Conservation (phyloP, 2,888 invertebrate genomes). For the Artemia sinica region DNA sequence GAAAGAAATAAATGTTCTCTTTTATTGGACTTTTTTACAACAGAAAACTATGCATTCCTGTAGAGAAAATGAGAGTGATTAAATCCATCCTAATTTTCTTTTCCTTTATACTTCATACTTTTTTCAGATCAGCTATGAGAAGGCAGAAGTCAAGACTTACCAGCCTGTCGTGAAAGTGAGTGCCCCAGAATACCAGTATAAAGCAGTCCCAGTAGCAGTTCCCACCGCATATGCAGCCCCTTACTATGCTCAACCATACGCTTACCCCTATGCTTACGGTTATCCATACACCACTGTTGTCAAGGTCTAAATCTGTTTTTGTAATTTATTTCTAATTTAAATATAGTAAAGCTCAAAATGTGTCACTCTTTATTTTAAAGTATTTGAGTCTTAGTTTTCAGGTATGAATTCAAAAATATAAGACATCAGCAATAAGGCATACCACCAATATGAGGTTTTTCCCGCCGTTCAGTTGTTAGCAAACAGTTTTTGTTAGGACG, state of each 20-base stretch:
- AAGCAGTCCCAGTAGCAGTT: slow-evolving; percentile 14
- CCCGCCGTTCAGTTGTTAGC: too few species aligned
- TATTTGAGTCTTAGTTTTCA: too few species aligned
- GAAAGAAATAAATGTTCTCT: too few species aligned
- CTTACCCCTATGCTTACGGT: neutral
- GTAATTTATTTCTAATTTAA: slow-evolving; percentile 12
- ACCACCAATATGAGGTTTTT: too few species aligned
- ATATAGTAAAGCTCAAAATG: neutral
- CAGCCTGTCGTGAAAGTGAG: slow-evolving; percentile 14
- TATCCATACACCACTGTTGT: neutral
- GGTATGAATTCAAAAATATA: too few species aligned
- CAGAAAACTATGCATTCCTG: too few species aligned
- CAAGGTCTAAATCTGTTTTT: neutral
- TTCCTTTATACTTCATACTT: neutral
- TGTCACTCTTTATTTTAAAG: too few species aligned
- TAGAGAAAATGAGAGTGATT: too few species aligned
- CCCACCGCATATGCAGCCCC: slow-evolving; percentile 11
- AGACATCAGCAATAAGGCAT: too few species aligned
- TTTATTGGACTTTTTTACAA: too few species aligned
- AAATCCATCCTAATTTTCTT: too few species aligned
- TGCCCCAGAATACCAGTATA: slow-evolving; percentile 17
- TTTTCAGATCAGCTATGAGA: slow-evolving; percentile 14
- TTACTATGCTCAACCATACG: slow-evolving; percentile 7
- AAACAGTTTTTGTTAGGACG: too few species aligned
- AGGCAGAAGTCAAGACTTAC: slow-evolving; percentile 15